Evolutionary conservation across 1,140 invertebrate species (phyloP).

Genomic region (Asobara japonica): DNA sequence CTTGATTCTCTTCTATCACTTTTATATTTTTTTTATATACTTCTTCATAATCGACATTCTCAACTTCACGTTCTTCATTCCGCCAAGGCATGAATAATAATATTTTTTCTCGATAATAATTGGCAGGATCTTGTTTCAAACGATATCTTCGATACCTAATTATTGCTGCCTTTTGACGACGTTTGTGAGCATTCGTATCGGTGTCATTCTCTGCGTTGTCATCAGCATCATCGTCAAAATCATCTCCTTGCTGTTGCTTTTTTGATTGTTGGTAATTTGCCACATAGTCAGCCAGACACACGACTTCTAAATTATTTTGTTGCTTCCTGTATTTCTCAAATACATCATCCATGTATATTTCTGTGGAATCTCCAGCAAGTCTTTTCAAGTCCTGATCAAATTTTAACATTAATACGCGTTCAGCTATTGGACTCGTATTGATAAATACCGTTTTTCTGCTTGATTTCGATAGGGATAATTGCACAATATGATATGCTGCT

Average conservation of each 20-base stretch:
- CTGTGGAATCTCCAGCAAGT: neutral
- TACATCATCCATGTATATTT: slow-evolving; percentile 1
- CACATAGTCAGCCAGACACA: slow-evolving; percentile 17
- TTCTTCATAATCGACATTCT: slow-evolving; percentile 31
- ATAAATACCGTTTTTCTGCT: slow-evolving; percentile 10
- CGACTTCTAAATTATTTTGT: neutral
- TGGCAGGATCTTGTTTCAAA: slow-evolving; percentile 33
- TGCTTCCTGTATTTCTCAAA: neutral
- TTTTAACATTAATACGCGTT: slow-evolving; percentile 16
- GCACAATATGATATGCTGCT: slow-evolving; percentile 44
- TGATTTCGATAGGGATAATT: slow-evolving; percentile 36
- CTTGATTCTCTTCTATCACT: neutral
- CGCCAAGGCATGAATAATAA: slow-evolving; percentile 40
- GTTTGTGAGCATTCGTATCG: no score
- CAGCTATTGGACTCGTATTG: neutral
- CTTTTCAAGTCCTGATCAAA: neutral
- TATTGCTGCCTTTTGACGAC: no score
- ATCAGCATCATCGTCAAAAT: slow-evolving; percentile 13
- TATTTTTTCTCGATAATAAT: slow-evolving; percentile 42
- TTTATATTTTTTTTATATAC: slow-evolving; percentile 19
- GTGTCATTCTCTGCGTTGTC: neutral
- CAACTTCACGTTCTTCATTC: slow-evolving; percentile 38
- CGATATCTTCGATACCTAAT: slow-evolving; percentile 25
- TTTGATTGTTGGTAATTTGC: neutral
- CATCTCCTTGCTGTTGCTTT: neutral